phyloP scores from a whole-genome alignment of 2,888 invertebrate genomes.

The Ochropacha duplaris region DNA sequence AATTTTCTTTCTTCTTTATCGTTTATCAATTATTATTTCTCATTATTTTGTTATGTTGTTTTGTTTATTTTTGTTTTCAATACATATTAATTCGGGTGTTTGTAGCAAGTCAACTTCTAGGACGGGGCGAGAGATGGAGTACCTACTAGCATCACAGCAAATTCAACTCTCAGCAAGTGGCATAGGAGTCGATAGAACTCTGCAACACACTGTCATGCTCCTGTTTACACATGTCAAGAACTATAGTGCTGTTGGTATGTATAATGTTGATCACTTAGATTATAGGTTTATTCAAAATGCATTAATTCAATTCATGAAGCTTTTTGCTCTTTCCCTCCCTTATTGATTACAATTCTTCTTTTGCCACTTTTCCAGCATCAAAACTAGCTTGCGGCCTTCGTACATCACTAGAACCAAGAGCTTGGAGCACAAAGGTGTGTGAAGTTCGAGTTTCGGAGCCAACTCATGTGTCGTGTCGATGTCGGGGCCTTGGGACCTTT shows the following conservation, averaged over 20 bases:
- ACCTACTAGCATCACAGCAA: constrained; percentile 84
- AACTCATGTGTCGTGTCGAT: constrained; percentile 62
- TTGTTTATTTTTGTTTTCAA: constrained; percentile 24
- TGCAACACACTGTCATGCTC: constrained; percentile 62
- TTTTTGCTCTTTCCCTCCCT: too few species aligned
- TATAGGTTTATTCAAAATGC: too few species aligned
- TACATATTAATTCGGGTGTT: constrained; percentile 25
- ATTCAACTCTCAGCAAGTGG: constrained; percentile 60
- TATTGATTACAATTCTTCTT: too few species aligned
- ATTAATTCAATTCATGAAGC: too few species aligned
- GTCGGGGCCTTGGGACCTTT: constrained; percentile 67
- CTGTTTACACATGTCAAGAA: constrained; percentile 67
- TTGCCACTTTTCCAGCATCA: constrained; percentile 45
- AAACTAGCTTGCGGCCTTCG: constrained; percentile 70
- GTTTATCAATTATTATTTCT: not conserved
- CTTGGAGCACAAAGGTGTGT: constrained; percentile 69
- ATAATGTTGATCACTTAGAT: not conserved
- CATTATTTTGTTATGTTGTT: constrained; percentile 11
- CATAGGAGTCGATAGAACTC: constrained; percentile 56
- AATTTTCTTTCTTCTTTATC: constrained; percentile 8
- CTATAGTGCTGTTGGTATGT: constrained; percentile 68
- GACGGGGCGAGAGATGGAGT: constrained; percentile 86
- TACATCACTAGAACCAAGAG: constrained; percentile 73
- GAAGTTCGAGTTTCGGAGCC: constrained; percentile 68
- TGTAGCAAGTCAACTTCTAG: constrained; percentile 71